Conservation (phyloP, 2,888 invertebrate species). For the Mallateleia sp. region DNA sequence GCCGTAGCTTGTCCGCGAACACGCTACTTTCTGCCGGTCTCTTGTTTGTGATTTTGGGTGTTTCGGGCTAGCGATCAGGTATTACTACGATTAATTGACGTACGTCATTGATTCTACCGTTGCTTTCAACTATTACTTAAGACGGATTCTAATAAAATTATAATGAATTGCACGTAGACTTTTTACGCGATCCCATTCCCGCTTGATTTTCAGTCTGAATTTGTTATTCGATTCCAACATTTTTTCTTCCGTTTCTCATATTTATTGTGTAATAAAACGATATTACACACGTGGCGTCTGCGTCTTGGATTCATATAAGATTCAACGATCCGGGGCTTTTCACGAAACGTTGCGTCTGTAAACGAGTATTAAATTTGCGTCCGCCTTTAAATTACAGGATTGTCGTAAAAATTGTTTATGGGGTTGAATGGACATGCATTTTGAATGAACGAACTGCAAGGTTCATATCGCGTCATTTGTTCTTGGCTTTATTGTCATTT, state of each 20-base stretch:
- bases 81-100: constrained; percentile 63
- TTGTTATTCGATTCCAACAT: too few species aligned
- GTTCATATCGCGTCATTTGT: not conserved
- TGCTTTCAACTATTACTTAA: constrained; percentile 65
- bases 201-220: too few species aligned
- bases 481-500: too few species aligned
- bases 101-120: constrained; percentile 51
- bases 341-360: constrained; percentile 16
- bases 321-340: too few species aligned
- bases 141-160: constrained; percentile 70
- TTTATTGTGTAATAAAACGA: too few species aligned
- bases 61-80: constrained; percentile 68
- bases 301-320: too few species aligned
- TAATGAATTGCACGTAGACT: constrained; percentile 31
- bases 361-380: constrained; percentile 20
- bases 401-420: constrained; percentile 39
- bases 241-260: too few species aligned
- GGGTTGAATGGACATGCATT: constrained; percentile 23
- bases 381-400: constrained; percentile 35
- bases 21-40: constrained; percentile 44
- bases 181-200: constrained; percentile 32
- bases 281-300: too few species aligned
- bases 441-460: constrained; percentile 14
- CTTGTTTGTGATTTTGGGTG: constrained; percentile 69
- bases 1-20: constrained; percentile 62